Evolutionary conservation across 1,140 invertebrate genomes (phyloP), one percentile per base, ranked within the genome.

Genomic region (Cardiocondyla obscurior): DNA sequence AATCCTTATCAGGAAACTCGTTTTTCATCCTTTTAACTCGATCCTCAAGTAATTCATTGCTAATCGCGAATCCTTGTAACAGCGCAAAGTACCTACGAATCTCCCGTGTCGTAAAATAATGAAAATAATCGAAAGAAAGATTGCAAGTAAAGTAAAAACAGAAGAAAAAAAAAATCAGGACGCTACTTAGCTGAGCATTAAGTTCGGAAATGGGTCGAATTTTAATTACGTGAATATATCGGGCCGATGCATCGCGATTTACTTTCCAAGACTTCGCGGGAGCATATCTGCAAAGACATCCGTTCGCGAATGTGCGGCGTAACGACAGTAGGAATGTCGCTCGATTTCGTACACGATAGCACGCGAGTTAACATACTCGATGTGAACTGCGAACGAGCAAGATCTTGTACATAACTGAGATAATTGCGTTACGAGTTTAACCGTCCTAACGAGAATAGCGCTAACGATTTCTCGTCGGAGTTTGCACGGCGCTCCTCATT

Each of bases 401-500:
- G 74, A 79, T 79, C 74, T 67, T 67, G 46, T 42, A 79, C 62
- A 79, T 79, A 79, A 81, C 55, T 73, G 51, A 55, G 53, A 81
- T 81, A 81, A 81, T 81, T 81, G 64, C 67, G 10, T 70, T 73
- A 73, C 67, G 51, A 77, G 49, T 55, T 44, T 57, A 77, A 65
- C 58, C 44, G 70, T 76, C 55, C 58, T 82, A 76, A 74, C 70
- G 73, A 83, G 73, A 53, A 64, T 53, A 39, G 42, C 72, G 36
- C 72, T 77, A 65, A 77, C 81, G 70, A 83, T 77, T 83, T 83
- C 57, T 77, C 72, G 77, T 72, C 46, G 39, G 60, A 69, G 67
- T 81, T 81, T 81, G 67, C 51, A 57, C 65, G 77, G 67, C 53
- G 46, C 67, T 81, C 77, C 77, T 81, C 77, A 73, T 81, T 81